Conservation (phyloP, 1,140 invertebrate species). For the Drosophila tropicalis region DNA sequence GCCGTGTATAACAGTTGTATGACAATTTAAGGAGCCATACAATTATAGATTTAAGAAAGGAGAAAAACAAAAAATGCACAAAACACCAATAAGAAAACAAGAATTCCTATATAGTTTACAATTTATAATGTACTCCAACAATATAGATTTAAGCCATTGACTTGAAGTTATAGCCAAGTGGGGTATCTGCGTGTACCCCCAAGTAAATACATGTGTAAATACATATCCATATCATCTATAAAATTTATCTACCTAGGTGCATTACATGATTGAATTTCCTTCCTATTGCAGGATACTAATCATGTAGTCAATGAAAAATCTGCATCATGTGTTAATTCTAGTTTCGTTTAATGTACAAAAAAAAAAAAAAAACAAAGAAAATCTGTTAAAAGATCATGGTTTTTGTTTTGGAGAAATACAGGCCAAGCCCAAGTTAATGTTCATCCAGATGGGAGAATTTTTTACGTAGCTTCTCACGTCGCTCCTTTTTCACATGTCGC, state of each 20-base stretch:
- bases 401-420: background rate
- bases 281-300: background rate
- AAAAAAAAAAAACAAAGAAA: background rate
- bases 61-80: background rate
- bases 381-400: background rate
- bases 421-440: constrained; percentile 80
- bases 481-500: constrained; percentile 92
- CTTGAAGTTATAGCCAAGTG: constrained; percentile 12
- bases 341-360: constrained; percentile 6
- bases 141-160: background rate
- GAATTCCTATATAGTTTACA: constrained; percentile 6
- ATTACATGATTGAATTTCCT: too few relatives aligned
- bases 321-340: background rate
- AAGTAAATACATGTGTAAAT: constrained; percentile 2
- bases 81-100: background rate
- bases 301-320: background rate
- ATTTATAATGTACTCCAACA: background rate
- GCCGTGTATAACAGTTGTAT: constrained; percentile 33
- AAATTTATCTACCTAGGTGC: too few relatives aligned
- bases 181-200: background rate
- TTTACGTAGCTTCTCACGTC: constrained; percentile 93
- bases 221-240: background rate
- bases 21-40: constrained; percentile 13
- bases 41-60: background rate
- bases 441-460: constrained; percentile 91